Percentiles rank a stretch among this genome's conserved stretches.
These are phyloP conservation scores for Coracias cyanogaster DNA, from an alignment of 2,797 vertebrate genomes.

Conservation along the genomic window DNA sequence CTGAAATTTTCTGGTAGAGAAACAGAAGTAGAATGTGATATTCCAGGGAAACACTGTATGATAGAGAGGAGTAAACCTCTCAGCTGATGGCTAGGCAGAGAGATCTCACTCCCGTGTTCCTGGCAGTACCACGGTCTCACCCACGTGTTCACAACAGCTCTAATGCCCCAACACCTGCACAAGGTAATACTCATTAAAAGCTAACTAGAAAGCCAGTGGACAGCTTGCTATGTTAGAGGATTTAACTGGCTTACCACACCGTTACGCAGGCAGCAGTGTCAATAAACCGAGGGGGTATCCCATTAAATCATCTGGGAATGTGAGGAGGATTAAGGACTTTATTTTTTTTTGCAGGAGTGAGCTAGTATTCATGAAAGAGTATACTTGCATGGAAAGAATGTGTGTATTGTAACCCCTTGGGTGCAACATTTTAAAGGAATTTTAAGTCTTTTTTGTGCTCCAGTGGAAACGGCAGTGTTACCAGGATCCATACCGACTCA, in stretches of 20 bases:
- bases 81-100: neutral
- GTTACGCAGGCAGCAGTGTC: neutral
- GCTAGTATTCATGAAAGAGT: neutral
- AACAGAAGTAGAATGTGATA: neutral
- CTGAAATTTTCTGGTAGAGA: neutral
- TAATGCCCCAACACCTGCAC: neutral
- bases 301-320: neutral
- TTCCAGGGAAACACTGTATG: neutral
- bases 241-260: neutral
- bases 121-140: fast-evolving
- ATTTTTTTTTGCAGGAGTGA: neutral
- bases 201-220: neutral
- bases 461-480: neutral
- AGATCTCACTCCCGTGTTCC: neutral
- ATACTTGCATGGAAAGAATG: neutral
- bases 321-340: neutral
- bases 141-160: neutral
- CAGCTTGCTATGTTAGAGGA: neutral
- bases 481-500: neutral
- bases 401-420: neutral
- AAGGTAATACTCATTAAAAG: neutral
- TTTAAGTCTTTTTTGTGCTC: neutral
- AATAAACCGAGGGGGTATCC: neutral
- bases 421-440: neutral
- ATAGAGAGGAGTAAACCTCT: neutral